Evolutionary conservation across 2,888 invertebrate genomes (phyloP).

Genomic region (Ochropleura leucogaster): DNA sequence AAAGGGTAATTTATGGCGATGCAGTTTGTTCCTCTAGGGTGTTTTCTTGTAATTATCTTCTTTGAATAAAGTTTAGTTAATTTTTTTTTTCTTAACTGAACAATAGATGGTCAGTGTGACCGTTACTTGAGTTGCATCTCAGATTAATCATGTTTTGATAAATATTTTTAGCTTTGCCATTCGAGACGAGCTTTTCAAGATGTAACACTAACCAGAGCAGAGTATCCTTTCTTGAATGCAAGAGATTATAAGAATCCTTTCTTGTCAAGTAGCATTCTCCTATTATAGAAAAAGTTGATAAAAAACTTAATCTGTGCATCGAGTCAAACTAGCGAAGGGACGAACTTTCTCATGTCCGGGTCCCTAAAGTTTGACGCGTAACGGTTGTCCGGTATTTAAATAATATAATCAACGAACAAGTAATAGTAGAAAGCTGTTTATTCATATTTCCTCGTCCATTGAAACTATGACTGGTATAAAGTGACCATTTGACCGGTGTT

Average conservation of each 20-base stretch:
- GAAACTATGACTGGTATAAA: constrained; percentile 85
- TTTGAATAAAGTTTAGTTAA: constrained; percentile 42
- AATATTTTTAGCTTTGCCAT: constrained; percentile 32
- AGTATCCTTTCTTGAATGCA: constrained; percentile 38
- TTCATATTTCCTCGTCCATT: constrained; percentile 88
- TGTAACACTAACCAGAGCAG: constrained; percentile 19
- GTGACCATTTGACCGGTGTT: constrained; percentile 89
- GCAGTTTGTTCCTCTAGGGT: constrained; percentile 69
- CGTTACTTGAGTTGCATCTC: constrained; percentile 49
- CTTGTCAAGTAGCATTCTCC: constrained; percentile 41
- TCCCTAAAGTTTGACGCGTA: constrained; percentile 84
- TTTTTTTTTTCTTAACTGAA: constrained; percentile 26
- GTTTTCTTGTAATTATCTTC: constrained; percentile 56
- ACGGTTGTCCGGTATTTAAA: constrained; percentile 87
- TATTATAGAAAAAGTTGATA: constrained; percentile 57
- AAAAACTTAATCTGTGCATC: constrained; percentile 60
- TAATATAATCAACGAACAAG: constrained; percentile 85
- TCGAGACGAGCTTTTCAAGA: constrained; percentile 18
- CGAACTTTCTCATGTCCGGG: constrained; percentile 85
- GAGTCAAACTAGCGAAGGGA: constrained; percentile 60
- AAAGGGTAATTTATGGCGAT: constrained; percentile 68
- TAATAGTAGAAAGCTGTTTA: constrained; percentile 84
- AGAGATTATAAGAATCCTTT: constrained; percentile 50
- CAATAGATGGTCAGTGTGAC: constrained; percentile 50
- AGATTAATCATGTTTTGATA: constrained; percentile 43